phyloP scores from a whole-genome alignment of 2,797 vertebrate species.

The Sebastes paucispinis region DNA sequence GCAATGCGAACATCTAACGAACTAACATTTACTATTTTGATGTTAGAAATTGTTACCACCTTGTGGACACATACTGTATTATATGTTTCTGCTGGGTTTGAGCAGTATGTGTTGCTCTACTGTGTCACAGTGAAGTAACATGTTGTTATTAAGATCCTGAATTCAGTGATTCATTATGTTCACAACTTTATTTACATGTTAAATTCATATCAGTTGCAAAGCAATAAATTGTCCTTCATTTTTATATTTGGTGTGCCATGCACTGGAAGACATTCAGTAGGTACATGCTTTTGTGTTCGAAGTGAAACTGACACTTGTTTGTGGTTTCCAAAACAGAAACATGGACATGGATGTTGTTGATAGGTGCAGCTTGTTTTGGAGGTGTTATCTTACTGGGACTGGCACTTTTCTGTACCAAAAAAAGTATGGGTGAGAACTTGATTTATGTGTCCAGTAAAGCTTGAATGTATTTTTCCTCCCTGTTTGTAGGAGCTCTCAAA shows the following conservation, averaged over 20 bases:
- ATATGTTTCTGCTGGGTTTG: neutral
- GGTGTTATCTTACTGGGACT: neutral
- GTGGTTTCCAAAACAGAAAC: neutral
- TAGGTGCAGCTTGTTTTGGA: neutral
- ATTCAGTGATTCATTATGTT: too few species aligned
- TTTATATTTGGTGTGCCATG: neutral
- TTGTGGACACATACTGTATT: neutral
- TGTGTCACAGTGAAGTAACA: neutral
- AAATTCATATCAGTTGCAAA: neutral
- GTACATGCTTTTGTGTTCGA: neutral
- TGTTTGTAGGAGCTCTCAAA: too few species aligned
- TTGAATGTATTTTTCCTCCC: neutral
- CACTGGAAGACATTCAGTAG: neutral
- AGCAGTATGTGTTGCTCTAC: neutral
- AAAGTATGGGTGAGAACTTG: conserved; percentile 6
- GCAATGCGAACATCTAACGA: too few species aligned
- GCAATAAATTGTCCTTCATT: neutral
- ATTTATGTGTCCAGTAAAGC: neutral
- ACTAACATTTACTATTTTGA: neutral
- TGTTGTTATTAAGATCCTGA: too few species aligned
- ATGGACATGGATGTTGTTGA: neutral
- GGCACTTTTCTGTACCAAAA: neutral
- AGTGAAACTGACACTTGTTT: neutral
- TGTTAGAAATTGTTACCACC: neutral
- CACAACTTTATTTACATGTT: neutral